phyloP scores from a whole-genome alignment of 1,140 invertebrate genomes.

The Propsilocerus akamusi region DNA sequence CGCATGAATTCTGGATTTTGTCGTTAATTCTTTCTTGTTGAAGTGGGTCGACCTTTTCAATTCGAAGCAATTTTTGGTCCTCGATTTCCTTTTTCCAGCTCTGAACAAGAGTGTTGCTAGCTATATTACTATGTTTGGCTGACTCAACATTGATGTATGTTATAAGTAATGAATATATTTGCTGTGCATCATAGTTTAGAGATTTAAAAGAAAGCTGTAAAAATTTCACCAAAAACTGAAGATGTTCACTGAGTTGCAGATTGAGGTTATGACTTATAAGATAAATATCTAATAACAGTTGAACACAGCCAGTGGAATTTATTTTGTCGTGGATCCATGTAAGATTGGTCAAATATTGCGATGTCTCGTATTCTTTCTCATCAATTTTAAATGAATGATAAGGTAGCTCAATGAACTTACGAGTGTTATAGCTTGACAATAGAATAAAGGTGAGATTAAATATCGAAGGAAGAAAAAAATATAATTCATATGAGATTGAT shows the following conservation, averaged over 20 bases:
- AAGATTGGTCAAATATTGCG: slow-evolving; percentile 35
- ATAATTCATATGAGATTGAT: neutral
- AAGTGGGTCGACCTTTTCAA: neutral
- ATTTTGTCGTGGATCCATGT: slow-evolving; percentile 59
- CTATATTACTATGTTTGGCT: slow-evolving; percentile 17
- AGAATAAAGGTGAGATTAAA: slow-evolving; percentile 5
- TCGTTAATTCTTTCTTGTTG: too few species aligned
- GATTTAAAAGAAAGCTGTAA: slow-evolving; percentile 42
- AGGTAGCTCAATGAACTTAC: slow-evolving; percentile 66
- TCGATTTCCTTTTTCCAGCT: slow-evolving; percentile 18
- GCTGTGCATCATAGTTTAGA: slow-evolving; percentile 51
- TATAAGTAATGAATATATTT: slow-evolving; percentile 50
- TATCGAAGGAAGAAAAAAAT: neutral
- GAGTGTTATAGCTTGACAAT: slow-evolving; percentile 44
- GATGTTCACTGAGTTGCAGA: slow-evolving; percentile 23
- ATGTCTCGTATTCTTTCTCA: slow-evolving; percentile 16
- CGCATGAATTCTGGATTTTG: too few species aligned
- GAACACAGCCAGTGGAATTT: slow-evolving; percentile 39
- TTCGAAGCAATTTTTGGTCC: slow-evolving; percentile 6
- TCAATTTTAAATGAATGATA: slow-evolving; percentile 34
- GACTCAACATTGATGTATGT: slow-evolving; percentile 30
- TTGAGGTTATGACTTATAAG: slow-evolving; percentile 20
- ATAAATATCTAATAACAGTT: slow-evolving; percentile 44
- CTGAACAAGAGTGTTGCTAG: slow-evolving; percentile 19
- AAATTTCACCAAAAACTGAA: slow-evolving; percentile 38